phyloP scores from a whole-genome alignment of 2,888 invertebrate species.

The Sphaerophoria rueppellii region DNA sequence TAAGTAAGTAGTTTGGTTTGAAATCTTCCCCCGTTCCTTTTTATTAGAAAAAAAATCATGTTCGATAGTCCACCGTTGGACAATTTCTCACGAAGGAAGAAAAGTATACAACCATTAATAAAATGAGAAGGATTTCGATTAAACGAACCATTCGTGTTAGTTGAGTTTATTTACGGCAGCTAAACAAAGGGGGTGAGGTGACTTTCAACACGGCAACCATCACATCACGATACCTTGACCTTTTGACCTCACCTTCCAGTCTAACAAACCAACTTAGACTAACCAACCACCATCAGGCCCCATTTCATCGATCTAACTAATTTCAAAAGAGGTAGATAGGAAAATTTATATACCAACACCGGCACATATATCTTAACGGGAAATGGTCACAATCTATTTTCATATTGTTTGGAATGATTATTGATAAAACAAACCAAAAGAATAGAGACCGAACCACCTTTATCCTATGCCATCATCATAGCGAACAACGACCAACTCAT shows the following conservation, averaged over 20 bases:
- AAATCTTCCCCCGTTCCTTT: no score
- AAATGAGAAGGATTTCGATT: background rate
- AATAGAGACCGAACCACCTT: constrained; percentile 41
- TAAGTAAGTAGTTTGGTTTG: no score
- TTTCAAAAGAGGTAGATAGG: constrained; percentile 22
- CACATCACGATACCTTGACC: constrained; percentile 61
- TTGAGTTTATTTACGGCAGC: constrained; percentile 28
- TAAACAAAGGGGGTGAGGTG: constrained; percentile 22
- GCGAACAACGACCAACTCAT: background rate
- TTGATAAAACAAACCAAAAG: constrained; percentile 69
- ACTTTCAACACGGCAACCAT: constrained; percentile 24
- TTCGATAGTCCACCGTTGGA: no score
- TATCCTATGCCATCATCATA: background rate
- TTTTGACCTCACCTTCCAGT: constrained; percentile 42
- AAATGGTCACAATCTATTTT: constrained; percentile 73
- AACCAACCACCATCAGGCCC: background rate
- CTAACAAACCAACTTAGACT: background rate
- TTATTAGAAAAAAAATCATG: no score
- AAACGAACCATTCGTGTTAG: background rate
- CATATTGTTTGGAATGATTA: constrained; percentile 71
- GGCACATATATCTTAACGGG: constrained; percentile 44
- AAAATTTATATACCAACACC: background rate
- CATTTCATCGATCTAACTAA: constrained; percentile 71
- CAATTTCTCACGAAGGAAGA: no score
- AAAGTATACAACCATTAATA: background rate